phyloP scores from a whole-genome alignment of 1,140 invertebrate species.

The Aphidius gifuensis region DNA sequence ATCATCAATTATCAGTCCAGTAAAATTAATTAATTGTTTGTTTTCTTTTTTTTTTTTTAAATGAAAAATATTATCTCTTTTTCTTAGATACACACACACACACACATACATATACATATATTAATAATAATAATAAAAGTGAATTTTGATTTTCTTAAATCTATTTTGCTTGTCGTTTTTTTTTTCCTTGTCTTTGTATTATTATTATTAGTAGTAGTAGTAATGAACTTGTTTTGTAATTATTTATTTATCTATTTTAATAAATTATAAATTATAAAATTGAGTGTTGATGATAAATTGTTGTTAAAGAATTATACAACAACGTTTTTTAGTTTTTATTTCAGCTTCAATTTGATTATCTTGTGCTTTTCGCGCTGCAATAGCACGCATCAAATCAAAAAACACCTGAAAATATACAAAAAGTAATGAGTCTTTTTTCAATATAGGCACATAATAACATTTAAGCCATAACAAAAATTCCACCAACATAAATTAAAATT shows the following conservation, averaged over 20 bases:
- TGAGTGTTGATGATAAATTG: conserved; percentile 7
- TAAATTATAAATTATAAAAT: neutral
- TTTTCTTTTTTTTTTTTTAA: too few relatives aligned
- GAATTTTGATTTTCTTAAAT: neutral
- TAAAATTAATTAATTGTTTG: too few relatives aligned
- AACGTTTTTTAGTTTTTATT: conserved; percentile 85
- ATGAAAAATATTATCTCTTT: too few relatives aligned
- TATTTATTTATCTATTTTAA: neutral
- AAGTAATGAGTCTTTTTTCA: conserved; percentile 14
- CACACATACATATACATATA: too few relatives aligned
- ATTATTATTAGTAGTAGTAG: neutral
- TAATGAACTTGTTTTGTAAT: neutral
- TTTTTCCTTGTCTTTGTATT: neutral
- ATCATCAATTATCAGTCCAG: too few relatives aligned
- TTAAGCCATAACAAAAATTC: too few relatives aligned
- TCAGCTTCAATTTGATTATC: conserved; percentile 85
- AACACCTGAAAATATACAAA: conserved; percentile 73
- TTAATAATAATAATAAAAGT: neutral
- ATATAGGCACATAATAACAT: neutral
- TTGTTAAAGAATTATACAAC: conserved; percentile 72
- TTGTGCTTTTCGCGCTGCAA: conserved; percentile 89
- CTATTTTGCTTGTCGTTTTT: neutral
- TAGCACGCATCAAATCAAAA: conserved; percentile 96
- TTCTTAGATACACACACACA: too few relatives aligned
- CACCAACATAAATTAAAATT: neutral